A percentile compares a stretch with the other conserved stretches of the same genome.
phyloP scores from a whole-genome alignment of 2,797 vertebrate species.

The Macropodus opercularis region DNA sequence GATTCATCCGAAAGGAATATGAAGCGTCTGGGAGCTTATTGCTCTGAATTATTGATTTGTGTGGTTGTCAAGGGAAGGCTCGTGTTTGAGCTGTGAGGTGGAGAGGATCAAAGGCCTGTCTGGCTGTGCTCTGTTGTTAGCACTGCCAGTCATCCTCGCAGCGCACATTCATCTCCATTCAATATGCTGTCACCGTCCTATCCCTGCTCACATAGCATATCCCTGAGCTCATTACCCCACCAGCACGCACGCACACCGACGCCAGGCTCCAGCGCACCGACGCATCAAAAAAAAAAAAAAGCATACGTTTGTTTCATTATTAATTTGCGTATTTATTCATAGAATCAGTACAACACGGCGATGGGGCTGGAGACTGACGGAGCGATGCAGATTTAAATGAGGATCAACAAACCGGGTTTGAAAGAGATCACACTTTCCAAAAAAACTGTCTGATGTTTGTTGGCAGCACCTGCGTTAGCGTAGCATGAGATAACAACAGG shows the following conservation, averaged over 20 bases:
- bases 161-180: conserved; percentile 72
- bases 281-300: conserved; percentile 61
- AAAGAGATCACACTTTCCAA: conserved; percentile 53
- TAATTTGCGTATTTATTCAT: conserved; percentile 75
- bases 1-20: conserved; percentile 49
- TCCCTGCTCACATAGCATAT: conserved; percentile 57
- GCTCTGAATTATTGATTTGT: conserved; percentile 64
- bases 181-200: conserved; percentile 61
- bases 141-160: conserved; percentile 62
- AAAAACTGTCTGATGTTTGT: conserved; percentile 59
- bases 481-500: conserved; percentile 32
- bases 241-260: conserved; percentile 19
- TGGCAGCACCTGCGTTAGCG: conserved; percentile 35
- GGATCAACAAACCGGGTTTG: conserved; percentile 50
- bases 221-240: conserved; percentile 64
- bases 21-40: conserved; percentile 31
- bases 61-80: conserved; percentile 46
- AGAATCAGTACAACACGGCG: conserved; percentile 67
- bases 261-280: conserved; percentile 23
- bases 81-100: conserved; percentile 46
- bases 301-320: conserved; percentile 73
- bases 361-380: conserved; percentile 36
- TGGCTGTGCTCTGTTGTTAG: conserved; percentile 62
- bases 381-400: conserved; percentile 51
- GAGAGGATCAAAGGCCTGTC: conserved; percentile 55